Evolutionary conservation across 1,140 invertebrate species (phyloP).

Genomic region (Geopemphigus sp.): DNA sequence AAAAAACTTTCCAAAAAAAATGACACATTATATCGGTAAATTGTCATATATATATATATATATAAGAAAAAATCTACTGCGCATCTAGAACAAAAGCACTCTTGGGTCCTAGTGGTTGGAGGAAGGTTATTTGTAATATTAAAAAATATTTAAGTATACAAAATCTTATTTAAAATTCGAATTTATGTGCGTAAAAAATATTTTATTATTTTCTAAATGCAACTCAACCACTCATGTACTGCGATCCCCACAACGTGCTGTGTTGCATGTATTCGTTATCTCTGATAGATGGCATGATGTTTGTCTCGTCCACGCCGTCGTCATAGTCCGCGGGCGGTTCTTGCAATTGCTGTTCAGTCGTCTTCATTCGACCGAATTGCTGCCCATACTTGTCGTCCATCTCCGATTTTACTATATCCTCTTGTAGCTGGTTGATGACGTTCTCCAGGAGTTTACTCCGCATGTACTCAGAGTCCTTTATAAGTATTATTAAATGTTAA

Average conservation of each 20-base stretch:
- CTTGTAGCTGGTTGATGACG: conserved; percentile 29
- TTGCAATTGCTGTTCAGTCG: not conserved
- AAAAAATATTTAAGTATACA: too few relatives aligned
- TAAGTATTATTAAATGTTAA: too few relatives aligned
- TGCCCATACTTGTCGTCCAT: conserved; percentile 11
- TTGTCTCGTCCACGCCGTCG: conserved; percentile 33
- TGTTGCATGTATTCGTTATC: conserved; percentile 90
- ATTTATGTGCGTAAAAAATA: too few relatives aligned
- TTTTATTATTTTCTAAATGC: too few relatives aligned
- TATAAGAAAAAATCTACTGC: too few relatives aligned
- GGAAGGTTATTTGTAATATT: too few relatives aligned
- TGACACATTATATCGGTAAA: too few relatives aligned
- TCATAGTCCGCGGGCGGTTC: conserved; percentile 15
- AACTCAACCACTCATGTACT: conserved; percentile 69
- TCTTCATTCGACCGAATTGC: conserved; percentile 7
- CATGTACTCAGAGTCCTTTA: conserved; percentile 30
- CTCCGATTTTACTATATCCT: conserved; percentile 40
- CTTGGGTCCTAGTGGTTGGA: too few relatives aligned
- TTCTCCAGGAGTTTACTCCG: conserved; percentile 34
- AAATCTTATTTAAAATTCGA: too few relatives aligned
- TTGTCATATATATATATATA: too few relatives aligned
- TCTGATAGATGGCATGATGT: conserved; percentile 64
- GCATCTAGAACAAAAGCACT: too few relatives aligned
- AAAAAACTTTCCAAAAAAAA: too few relatives aligned
- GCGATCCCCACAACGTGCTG: conserved; percentile 81